phyloP scores from a whole-genome alignment of 1,140 invertebrate genomes.

The Drosophila tani region DNA sequence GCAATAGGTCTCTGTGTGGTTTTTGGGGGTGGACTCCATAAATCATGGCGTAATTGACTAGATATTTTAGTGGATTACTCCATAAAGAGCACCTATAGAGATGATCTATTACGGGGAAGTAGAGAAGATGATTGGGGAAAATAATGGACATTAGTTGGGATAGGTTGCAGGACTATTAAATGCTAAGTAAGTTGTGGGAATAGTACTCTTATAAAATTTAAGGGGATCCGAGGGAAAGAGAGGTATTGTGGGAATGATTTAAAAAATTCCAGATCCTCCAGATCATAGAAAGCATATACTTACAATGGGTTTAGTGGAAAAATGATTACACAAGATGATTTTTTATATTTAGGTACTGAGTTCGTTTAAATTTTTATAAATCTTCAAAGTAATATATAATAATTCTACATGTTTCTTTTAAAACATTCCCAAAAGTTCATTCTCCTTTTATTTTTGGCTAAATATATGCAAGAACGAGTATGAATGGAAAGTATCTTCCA shows the following conservation, averaged over 20 bases:
- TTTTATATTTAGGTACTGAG: too few species aligned
- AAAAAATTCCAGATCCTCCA: neutral
- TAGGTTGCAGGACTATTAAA: conserved; percentile 1
- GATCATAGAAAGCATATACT: neutral
- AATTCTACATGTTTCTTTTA: neutral
- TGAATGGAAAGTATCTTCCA: neutral
- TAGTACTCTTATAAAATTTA: neutral
- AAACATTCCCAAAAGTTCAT: neutral
- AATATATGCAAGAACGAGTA: neutral
- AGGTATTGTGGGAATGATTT: neutral
- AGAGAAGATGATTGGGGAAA: neutral
- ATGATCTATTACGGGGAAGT: conserved; percentile 49
- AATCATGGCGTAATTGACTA: conserved; percentile 71
- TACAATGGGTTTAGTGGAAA: neutral
- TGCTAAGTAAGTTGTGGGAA: neutral
- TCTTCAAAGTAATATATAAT: too few species aligned
- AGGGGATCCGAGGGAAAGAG: neutral
- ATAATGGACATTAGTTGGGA: conserved; percentile 7
- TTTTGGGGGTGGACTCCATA: conserved; percentile 44
- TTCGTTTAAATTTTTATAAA: too few species aligned
- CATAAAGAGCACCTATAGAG: conserved; percentile 17
- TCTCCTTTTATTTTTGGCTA: neutral
- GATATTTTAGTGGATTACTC: conserved; percentile 22
- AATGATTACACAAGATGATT: too few species aligned
- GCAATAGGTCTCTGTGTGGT: conserved; percentile 54